Conservation (phyloP, 2,888 invertebrate genomes). For the Polyommatus icarus region DNA sequence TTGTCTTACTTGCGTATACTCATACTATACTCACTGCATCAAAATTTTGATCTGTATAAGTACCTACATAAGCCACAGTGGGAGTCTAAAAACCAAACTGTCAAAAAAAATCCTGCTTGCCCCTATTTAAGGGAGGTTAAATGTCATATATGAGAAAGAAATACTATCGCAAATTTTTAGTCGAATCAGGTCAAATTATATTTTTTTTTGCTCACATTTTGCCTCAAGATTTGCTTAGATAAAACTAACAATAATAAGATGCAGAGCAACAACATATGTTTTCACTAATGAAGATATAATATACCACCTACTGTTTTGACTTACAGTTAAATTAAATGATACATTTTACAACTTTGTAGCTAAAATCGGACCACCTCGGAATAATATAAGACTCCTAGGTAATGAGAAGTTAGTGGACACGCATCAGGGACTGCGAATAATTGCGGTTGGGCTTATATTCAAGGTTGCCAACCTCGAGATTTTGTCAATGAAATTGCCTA, state of each 20-base stretch:
- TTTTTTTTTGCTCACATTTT: no score
- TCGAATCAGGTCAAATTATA: no score
- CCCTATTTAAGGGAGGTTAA: no score
- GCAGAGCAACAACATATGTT: neutral
- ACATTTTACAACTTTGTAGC: neutral
- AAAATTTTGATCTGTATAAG: no score
- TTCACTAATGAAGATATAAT: neutral
- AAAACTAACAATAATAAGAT: neutral
- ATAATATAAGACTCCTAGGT: constrained; percentile 38
- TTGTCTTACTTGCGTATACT: neutral
- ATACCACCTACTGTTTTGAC: neutral
- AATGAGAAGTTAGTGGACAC: constrained; percentile 41
- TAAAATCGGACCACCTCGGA: constrained; percentile 32
- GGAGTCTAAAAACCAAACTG: no score
- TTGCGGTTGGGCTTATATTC: constrained; percentile 38
- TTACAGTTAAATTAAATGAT: neutral
- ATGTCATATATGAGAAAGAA: no score
- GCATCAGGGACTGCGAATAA: constrained; percentile 41
- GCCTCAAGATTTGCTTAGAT: neutral
- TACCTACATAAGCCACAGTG: no score
- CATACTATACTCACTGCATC: no score
- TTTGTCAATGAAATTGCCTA: neutral
- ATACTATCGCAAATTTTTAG: no score
- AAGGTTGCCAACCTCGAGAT: neutral
- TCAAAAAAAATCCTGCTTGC: no score